phyloP scores from a whole-genome alignment of 2,797 vertebrate genomes.

The Anabas testudineus region DNA sequence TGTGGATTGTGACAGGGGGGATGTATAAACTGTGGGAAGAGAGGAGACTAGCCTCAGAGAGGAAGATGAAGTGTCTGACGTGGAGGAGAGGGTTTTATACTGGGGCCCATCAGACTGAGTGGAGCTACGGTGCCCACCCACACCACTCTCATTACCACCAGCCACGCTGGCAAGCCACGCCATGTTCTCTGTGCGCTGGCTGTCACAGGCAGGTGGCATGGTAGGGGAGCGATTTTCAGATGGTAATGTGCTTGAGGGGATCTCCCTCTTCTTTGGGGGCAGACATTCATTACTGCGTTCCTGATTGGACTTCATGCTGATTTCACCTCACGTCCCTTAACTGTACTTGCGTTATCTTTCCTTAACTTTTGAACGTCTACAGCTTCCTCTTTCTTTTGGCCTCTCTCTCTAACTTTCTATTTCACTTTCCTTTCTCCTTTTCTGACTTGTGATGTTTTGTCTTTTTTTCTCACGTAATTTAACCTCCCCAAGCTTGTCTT shows the following conservation, averaged over 20 bases:
- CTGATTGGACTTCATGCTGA: conserved; percentile 97
- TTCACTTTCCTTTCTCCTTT: conserved; percentile 75
- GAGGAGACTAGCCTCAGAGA: conserved; percentile 86
- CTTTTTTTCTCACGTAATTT: conserved; percentile 75
- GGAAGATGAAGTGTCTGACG: conserved; percentile 83
- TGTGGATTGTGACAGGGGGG: conserved; percentile 86
- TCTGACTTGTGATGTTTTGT: conserved; percentile 51
- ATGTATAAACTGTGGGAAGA: conserved; percentile 89
- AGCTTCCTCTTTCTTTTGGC: conserved; percentile 24
- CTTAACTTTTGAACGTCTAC: conserved; percentile 30
- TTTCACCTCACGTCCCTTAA: conserved; percentile 58
- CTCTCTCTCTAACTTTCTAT: conserved; percentile 41
- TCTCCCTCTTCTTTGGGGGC: conserved; percentile 98
- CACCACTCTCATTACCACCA: conserved; percentile 80
- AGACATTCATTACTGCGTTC: conserved; percentile 99
- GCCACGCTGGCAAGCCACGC: conserved; percentile 92
- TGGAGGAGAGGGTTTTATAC: conserved; percentile 88
- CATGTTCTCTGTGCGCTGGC: conserved; percentile 91
- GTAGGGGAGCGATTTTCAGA: conserved; percentile 87
- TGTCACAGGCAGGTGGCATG: conserved; percentile 86
- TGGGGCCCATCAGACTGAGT: conserved; percentile 85
- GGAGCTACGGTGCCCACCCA: conserved; percentile 71
- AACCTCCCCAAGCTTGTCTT: conserved; percentile 37
- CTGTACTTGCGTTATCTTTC: conserved; percentile 48
- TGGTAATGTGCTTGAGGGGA: conserved; percentile 90